Conservation (phyloP, 2,113 vertebrate genomes). For the Polyodon spathula region DNA sequence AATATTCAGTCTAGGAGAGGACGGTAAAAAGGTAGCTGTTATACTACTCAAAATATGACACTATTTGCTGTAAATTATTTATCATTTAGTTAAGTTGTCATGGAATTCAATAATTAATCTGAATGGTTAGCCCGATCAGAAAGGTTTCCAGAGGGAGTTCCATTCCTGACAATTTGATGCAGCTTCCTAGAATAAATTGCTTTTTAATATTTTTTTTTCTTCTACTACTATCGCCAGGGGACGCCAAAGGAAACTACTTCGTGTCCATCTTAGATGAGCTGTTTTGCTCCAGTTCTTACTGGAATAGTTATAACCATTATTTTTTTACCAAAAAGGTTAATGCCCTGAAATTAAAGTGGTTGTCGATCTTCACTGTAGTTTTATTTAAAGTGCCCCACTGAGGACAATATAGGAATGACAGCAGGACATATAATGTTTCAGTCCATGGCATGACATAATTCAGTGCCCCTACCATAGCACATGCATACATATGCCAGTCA, state of each 20-base stretch:
- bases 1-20: too few relatives aligned
- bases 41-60: too few relatives aligned
- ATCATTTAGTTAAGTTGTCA: too few relatives aligned
- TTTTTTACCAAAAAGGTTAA: slow-evolving; percentile 1
- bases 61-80: too few relatives aligned
- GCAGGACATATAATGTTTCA: slow-evolving; percentile 49
- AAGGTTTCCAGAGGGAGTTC: not conserved
- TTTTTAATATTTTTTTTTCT: not conserved
- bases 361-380: slow-evolving; percentile 48
- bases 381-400: slow-evolving; percentile 44
- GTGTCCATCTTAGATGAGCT: too few relatives aligned
- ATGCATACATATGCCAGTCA: slow-evolving; percentile 43
- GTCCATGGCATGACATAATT: slow-evolving; percentile 51
- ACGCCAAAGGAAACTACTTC: not conserved
- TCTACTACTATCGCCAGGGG: not conserved
- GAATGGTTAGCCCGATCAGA: not conserved
- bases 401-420: slow-evolving; percentile 39
- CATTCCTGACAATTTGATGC: not conserved
- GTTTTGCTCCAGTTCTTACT: not conserved
- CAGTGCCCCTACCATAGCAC: slow-evolving; percentile 33
- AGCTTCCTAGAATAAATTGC: not conserved
- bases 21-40: too few relatives aligned
- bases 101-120: not conserved
- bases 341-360: slow-evolving; percentile 19
- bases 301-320: slow-evolving; percentile 3